Base-by-base conservation (phyloP, 2,113 vertebrate genomes). In the Varanus salvator region DNA sequence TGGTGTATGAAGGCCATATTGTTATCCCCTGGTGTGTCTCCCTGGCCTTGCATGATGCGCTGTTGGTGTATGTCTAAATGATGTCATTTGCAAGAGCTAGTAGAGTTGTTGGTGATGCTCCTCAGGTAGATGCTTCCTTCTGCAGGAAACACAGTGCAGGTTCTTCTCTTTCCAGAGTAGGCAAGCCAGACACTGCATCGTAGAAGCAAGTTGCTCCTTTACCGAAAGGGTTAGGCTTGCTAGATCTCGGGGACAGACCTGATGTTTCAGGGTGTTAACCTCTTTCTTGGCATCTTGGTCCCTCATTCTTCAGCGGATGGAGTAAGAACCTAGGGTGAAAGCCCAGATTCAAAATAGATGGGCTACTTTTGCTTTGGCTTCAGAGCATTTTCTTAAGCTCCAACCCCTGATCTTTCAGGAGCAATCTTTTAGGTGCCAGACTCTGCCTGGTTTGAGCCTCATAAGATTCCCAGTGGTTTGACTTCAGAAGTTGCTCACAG, bases 31-130 rank as follows among this genome's bases (percentile, higher is more conserved):
- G 12, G 21, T 64, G 29, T 31, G 57, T 80, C 34, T 44, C 25
- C 48, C 52, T 31, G 25, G 23, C 69, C 68, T 31, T 27, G 38
- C 52, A 71, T 44, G n/a, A 54, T 48, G 21, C 5, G 50, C 27
- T 48, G 23, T 71, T 60, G 69, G 27, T 80, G 48, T 71, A 17
- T 44, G 15, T 54, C 44, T 9, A 77, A 84, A 87, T 48, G 21
- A 78, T 71, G 48, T 78, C 66, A 84, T 88, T 72, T 88, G 29
- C 78, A 48, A 91, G 50, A 84, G 48, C 75, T 72, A 52, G 27
- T 15, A 27, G 21, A 3, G 29, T 48, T 29, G 1, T 57, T 19
- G 74, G 52, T 1, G 21, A 23, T 38, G 21, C 34, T 60, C 64
- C 25, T n/a, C 72, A 82, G 29, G 4, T 23, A 3, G 5, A 6